Percentiles rank a stretch among this genome's conserved stretches.
These are phyloP conservation scores for Spisula solida DNA, from an alignment of 2,888 invertebrate genomes.

Conservation along the genomic window DNA sequence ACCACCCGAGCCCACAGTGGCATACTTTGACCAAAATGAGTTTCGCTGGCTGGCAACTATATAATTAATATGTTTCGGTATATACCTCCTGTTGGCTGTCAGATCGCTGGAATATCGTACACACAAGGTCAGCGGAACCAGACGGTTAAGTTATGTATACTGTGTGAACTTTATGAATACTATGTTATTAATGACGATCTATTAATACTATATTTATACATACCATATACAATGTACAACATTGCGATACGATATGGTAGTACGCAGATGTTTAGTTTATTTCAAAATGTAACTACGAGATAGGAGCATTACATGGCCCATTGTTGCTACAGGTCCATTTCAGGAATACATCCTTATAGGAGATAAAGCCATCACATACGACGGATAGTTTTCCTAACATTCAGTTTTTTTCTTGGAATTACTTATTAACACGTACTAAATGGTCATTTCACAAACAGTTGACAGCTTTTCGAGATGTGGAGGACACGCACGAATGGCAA, in stretches of 20 bases:
- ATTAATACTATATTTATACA: constrained; percentile 21
- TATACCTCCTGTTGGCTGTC: not conserved
- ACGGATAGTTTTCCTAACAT: no score
- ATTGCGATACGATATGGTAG: not conserved
- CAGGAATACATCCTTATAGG: no score
- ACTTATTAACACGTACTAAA: no score
- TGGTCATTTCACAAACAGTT: no score
- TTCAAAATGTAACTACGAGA: not conserved
- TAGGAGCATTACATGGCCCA: no score
- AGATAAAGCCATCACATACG: no score
- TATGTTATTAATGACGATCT: not conserved
- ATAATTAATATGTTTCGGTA: not conserved
- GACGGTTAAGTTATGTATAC: not conserved
- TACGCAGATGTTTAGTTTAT: not conserved
- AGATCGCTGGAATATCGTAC: not conserved
- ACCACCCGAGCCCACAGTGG: not conserved
- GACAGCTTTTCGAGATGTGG: no score
- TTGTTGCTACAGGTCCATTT: no score
- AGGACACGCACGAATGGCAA: no score
- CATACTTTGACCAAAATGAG: constrained; percentile 19
- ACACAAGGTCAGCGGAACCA: not conserved
- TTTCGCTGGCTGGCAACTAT: not conserved
- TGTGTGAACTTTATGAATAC: not conserved
- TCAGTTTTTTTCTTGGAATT: no score
- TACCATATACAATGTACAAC: not conserved